Percentiles rank a stretch among this genome's conserved stretches.
These are phyloP conservation scores for Nothocercus julius DNA, from an alignment of 2,113 vertebrate species.

Conservation along the genomic window DNA sequence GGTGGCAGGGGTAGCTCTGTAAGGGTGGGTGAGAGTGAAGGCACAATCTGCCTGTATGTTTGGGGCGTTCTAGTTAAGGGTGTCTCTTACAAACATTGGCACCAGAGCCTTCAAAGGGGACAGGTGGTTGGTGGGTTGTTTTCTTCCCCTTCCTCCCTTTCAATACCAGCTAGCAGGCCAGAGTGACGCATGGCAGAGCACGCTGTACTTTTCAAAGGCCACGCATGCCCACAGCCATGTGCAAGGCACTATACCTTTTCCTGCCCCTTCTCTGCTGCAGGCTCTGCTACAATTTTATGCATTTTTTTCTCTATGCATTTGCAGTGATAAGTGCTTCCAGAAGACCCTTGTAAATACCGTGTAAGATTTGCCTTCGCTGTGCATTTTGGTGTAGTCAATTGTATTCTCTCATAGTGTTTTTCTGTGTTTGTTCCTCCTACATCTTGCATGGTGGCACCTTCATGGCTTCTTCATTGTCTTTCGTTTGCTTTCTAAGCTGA, in stretches of 20 bases:
- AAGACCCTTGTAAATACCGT: neutral
- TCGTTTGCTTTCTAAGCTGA: neutral
- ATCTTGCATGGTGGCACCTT: neutral
- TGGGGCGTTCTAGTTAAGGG: neutral
- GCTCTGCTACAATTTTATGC: neutral
- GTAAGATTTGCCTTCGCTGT: neutral
- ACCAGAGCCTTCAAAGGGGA: neutral
- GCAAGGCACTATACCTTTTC: neutral
- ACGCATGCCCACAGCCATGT: neutral
- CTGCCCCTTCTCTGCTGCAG: neutral
- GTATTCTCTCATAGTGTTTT: neutral
- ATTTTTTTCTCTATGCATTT: neutral
- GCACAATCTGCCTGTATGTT: neutral
- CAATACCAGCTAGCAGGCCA: neutral
- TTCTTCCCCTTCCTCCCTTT: slow-evolving; percentile 36
- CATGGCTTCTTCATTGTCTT: neutral
- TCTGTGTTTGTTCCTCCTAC: neutral
- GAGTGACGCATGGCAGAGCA: neutral
- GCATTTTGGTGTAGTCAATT: neutral
- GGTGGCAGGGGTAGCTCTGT: neutral
- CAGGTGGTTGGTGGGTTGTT: slow-evolving; percentile 49
- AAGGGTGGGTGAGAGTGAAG: neutral
- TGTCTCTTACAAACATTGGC: neutral
- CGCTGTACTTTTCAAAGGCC: neutral
- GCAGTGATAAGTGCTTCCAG: neutral